These are phyloP conservation scores for Diprion similis DNA, from an alignment of 1,140 invertebrate species.

Conservation along the genomic window DNA sequence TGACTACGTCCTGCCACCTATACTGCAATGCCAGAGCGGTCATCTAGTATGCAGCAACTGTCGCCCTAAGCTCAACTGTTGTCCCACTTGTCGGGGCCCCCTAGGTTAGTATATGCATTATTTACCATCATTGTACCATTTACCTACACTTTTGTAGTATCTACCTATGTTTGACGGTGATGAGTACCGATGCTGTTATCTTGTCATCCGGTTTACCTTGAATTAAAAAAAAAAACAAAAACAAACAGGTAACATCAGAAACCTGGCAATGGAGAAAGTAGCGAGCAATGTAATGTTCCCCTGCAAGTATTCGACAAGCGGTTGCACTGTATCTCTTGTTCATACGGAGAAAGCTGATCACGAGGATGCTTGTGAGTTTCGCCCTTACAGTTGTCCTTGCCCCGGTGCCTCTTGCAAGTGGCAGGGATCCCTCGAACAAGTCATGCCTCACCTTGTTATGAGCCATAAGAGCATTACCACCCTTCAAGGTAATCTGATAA, in stretches of 20 bases:
- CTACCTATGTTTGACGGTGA: no score
- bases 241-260: slow-evolving; percentile 88
- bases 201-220: not conserved
- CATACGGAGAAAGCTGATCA: slow-evolving; percentile 98
- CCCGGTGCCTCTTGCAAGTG: slow-evolving; percentile 99
- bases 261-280: slow-evolving; percentile 99
- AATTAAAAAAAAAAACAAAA: no score
- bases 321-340: slow-evolving; percentile 90
- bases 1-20: slow-evolving; percentile 98
- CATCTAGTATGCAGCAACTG: slow-evolving; percentile 94
- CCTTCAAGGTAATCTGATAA: slow-evolving; percentile 70
- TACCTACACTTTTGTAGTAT: no score
- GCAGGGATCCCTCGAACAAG: slow-evolving; percentile 95
- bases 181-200: not conserved
- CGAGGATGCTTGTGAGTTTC: slow-evolving; percentile 97
- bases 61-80: slow-evolving; percentile 94
- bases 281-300: slow-evolving; percentile 98
- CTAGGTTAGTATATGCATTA: slow-evolving; percentile 64
- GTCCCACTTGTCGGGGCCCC: slow-evolving; percentile 96
- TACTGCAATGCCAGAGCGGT: slow-evolving; percentile 87
- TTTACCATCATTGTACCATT: no score
- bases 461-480: slow-evolving; percentile 99
- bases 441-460: slow-evolving; percentile 97
- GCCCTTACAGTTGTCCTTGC: slow-evolving; percentile 97
- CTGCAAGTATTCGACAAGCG: slow-evolving; percentile 97